Base-by-base conservation (phyloP, 64 coral and sea anemone species). In the Dendronephthya gigantea region DNA sequence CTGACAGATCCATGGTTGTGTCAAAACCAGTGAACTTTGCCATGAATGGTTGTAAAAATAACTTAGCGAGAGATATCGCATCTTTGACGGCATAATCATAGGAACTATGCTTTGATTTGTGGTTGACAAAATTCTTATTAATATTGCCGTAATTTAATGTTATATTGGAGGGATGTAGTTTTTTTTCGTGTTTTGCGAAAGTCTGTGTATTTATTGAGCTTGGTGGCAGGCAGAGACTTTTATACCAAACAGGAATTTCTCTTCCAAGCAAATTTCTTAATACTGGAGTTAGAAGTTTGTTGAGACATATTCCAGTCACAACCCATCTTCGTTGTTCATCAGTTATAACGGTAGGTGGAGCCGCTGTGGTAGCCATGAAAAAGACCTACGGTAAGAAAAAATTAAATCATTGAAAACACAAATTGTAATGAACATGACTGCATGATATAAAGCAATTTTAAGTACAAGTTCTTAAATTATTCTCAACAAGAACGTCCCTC, bases 271-370 rank as follows among this genome's bases (percentile, higher is more conserved):
- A 37, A 59, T 74, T 70, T 0, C 69, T 47, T 22, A 90, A 84
- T 3, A 66, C 70, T 50, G 89, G 89, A 52, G 84, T 30, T 11
- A 90, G 69, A 62, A 90, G 23, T 48, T 51, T 90, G 49, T 90
- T 85, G 23, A 90, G 52, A 50, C 68, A 82, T 55, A 90, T 86
- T 0, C 89, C 89, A 65, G 86, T 82, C 45, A 90, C 89, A 40
- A 90, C 48, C 89, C 89, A 90, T 90, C 89, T 90, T 48, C 84
- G 84, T 39, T 90, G 89, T 22, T 90, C 84, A 38, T 90, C 70
- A 17, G 55, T n/a, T 0, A 62, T 62, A 23, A 62, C 55, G 7
- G 55, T 62, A 7, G 55, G 25, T 3, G 16, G 19, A 62, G 55
- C 25, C 55, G 2, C 51, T 58, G 51, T 17, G 22, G 15, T 58